These are phyloP conservation scores for Trogon melanurus DNA, from an alignment of 2,113 vertebrate species.

Conservation along the genomic window DNA sequence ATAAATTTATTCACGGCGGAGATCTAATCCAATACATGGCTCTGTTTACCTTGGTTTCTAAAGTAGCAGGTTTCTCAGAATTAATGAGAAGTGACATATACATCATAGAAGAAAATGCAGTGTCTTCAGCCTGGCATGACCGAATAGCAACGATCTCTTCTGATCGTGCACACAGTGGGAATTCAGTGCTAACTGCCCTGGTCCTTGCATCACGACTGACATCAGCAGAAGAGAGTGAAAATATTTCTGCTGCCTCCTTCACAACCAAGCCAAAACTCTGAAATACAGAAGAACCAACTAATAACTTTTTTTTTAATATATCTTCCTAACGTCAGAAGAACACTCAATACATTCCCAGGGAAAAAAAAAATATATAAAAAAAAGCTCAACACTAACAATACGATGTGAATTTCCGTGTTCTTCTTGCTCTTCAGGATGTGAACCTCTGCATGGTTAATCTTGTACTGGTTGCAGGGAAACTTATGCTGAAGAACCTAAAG, in stretches of 20 bases:
- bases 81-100: conserved; percentile 80
- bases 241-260: neutral
- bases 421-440: neutral
- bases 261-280: neutral
- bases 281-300: neutral
- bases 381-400: neutral
- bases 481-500: neutral
- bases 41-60: conserved; percentile 76
- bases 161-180: conserved; percentile 6
- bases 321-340: neutral
- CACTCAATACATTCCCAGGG: neutral
- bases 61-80: conserved; percentile 75
- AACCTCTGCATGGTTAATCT: rapidly evolving
- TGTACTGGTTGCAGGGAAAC: neutral
- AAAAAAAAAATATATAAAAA: neutral
- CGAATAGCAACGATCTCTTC: conserved; percentile 50
- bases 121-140: conserved; percentile 69
- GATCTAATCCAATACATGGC: conserved; percentile 79
- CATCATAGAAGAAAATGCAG: conserved; percentile 72
- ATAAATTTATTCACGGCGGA: conserved; percentile 82
- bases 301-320: neutral
- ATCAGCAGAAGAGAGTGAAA: neutral
- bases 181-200: neutral
- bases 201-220: neutral
- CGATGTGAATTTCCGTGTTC: neutral